These are phyloP conservation scores for Nyctalus aviator DNA, from an alignment of 2,797 vertebrate species.

Conservation along the genomic window DNA sequence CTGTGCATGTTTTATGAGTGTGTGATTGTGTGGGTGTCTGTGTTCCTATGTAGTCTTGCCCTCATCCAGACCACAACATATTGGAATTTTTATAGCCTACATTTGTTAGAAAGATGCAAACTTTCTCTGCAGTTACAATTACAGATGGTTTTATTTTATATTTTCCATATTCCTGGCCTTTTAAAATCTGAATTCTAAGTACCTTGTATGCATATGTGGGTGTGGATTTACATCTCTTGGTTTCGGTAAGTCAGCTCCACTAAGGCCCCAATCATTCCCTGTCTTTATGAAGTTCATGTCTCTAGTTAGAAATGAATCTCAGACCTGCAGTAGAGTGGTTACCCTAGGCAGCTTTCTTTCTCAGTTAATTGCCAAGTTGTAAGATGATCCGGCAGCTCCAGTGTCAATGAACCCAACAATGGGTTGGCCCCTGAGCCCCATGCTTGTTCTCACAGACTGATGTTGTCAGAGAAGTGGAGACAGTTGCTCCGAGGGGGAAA, in stretches of 20 bases:
- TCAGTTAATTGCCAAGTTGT: constrained; percentile 83
- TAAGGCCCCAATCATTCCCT: constrained; percentile 75
- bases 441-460: neutral
- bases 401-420: constrained; percentile 47
- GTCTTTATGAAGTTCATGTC: constrained; percentile 69
- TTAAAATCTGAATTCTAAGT: constrained; percentile 80
- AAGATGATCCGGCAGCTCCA: constrained; percentile 81
- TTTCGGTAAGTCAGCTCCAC: constrained; percentile 78
- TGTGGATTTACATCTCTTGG: constrained; percentile 84
- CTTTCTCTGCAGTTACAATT: constrained; percentile 84
- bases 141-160: constrained; percentile 84
- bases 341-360: constrained; percentile 82
- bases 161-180: constrained; percentile 82
- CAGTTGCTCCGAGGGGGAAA: neutral
- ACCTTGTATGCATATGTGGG: constrained; percentile 75
- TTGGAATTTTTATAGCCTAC: constrained; percentile 80
- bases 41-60: constrained; percentile 46
- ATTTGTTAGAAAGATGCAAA: constrained; percentile 81
- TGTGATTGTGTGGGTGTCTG: neutral
- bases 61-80: constrained; percentile 77
- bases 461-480: constrained; percentile 6
- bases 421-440: neutral
- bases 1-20: neutral
- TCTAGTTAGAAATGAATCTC: constrained; percentile 83
- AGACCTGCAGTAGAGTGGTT: constrained; percentile 79